phyloP scores from a whole-genome alignment of 2,888 invertebrate species.

The Cerastis leucographa region DNA sequence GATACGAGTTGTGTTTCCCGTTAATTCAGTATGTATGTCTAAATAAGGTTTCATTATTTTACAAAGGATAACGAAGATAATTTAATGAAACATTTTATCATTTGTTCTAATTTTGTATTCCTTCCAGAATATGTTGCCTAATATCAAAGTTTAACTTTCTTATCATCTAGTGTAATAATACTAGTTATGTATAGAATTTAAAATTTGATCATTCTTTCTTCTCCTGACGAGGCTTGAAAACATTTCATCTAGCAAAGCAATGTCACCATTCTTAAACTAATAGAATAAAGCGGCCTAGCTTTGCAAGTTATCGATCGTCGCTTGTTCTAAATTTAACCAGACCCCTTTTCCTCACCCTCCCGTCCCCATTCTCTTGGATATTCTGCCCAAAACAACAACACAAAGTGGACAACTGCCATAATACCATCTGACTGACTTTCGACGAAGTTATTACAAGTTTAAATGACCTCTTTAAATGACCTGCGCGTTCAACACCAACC shows the following conservation, averaged over 20 bases:
- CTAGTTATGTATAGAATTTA: too few relatives aligned
- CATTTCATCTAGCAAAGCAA: neutral
- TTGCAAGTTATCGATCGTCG: neutral
- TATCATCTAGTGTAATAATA: neutral
- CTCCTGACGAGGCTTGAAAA: too few relatives aligned
- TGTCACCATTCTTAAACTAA: neutral
- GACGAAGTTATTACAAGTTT: constrained; percentile 54
- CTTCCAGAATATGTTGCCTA: neutral
- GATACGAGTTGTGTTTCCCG: neutral
- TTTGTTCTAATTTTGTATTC: too few relatives aligned
- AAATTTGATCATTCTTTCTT: neutral
- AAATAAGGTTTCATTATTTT: neutral
- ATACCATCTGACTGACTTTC: constrained; percentile 38
- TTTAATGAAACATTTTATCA: neutral
- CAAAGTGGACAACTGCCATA: constrained; percentile 39
- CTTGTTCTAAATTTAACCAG: neutral
- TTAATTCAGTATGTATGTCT: neutral
- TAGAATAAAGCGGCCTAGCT: neutral
- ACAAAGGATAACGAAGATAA: neutral
- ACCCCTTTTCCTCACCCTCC: neutral
- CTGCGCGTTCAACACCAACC: constrained; percentile 34
- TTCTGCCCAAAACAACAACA: constrained; percentile 31
- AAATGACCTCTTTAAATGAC: constrained; percentile 54
- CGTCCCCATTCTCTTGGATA: neutral
- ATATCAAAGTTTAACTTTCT: neutral